phyloP scores from a whole-genome alignment of 2,888 invertebrate species.

The Dynastes grantii region DNA sequence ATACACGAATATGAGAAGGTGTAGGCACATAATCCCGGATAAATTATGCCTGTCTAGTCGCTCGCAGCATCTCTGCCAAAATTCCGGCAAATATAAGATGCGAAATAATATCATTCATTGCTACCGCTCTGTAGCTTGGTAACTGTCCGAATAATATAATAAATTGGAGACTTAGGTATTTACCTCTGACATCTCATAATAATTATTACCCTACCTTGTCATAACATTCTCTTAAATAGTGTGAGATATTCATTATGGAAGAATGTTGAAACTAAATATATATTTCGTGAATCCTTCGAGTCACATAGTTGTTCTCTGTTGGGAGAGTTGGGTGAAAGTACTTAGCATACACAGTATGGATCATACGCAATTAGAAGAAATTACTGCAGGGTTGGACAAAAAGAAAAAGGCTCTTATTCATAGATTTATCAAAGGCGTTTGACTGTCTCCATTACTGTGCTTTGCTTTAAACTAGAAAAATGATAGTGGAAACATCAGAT shows the following conservation, averaged over 20 bases:
- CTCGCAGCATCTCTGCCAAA: background rate
- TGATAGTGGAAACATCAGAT: too few species aligned
- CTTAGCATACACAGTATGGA: background rate
- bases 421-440: too few species aligned
- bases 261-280: background rate
- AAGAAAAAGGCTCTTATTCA: too few species aligned
- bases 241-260: background rate
- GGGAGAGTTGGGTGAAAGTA: background rate
- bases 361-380: too few species aligned
- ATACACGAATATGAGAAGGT: too few species aligned
- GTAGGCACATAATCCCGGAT: too few species aligned
- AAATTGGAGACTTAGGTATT: background rate
- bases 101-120: background rate
- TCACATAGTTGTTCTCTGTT: background rate
- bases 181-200: background rate
- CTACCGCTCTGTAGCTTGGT: background rate
- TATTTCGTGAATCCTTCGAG: too few species aligned
- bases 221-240: background rate
- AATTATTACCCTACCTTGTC: constrained; percentile 4
- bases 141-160: background rate
- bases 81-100: constrained; percentile 6
- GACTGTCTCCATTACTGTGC: too few species aligned
- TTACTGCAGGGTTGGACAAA: too few species aligned
- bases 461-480: too few species aligned
- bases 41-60: too few species aligned